Evolutionary conservation across 2,888 invertebrate species (phyloP), one percentile per base, ranked within the genome.

Genomic region (Hyppa rectilinea): DNA sequence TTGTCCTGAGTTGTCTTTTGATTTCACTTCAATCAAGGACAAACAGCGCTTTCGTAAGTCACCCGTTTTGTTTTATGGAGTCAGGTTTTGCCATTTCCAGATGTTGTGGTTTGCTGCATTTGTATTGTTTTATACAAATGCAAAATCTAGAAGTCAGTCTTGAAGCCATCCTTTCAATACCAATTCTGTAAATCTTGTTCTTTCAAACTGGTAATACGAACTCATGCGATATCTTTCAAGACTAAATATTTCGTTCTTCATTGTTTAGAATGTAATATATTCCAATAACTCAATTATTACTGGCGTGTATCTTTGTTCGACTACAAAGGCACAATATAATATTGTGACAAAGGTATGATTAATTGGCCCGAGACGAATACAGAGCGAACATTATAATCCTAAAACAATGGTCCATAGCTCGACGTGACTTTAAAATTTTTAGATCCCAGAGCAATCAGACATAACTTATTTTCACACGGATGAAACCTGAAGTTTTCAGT

Each of bases 11-110:
- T 47, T 43, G 50, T 49, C 5, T 60, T n/a, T 63, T 61, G 43
- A 71, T 81, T 83, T 81, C 81, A 73, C 77, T 73, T 55, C n/a
- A 62, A 64, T 50, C 29, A 45, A 26, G 14, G 10, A 59, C 50
- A 63, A 61, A 69, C 60, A 60, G 59, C 49, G 68, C 68, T 71
- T 80, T 73, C 53, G 20, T 62, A 65, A 66, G 14, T 36, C 50
- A 60, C 58, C 49, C 63, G 67, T 63, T 47, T 63, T 53, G 50
- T 66, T 60, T 67, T 23, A 38, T 45, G 38, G 7, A 47, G 17
- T 20, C 47, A 55, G n/a, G 53, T 53, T 26, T 40, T 38, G 14
- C 36, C 23, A 36, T 49, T 49, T 53, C 36, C 52, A 61, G 38
- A 64, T 55, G 9, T 10, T 58, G 1, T 61, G n/a, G 4, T 12